phyloP scores from a whole-genome alignment of 2,888 invertebrate genomes.

The Eulithis testata region DNA sequence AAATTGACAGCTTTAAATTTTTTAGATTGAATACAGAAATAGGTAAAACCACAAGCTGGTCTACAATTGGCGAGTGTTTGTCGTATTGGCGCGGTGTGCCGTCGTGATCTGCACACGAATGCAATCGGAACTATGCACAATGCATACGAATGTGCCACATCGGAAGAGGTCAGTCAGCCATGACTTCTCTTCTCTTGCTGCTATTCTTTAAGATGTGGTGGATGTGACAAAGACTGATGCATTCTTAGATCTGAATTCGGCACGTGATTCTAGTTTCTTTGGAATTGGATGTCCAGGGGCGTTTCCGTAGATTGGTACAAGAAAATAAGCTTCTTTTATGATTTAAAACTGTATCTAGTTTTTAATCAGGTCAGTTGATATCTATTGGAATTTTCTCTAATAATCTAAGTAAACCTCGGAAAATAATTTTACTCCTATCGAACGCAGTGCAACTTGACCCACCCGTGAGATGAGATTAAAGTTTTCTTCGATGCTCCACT shows the following conservation, averaged over 20 bases:
- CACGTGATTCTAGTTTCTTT: too few species aligned
- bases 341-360: slow-evolving; percentile 3
- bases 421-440: slow-evolving; percentile 39
- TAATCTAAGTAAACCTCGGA: slow-evolving; percentile 16
- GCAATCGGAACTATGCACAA: slow-evolving; percentile 63
- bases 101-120: slow-evolving; percentile 69
- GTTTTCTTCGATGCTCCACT: slow-evolving; percentile 50
- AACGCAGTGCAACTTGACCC: slow-evolving; percentile 45
- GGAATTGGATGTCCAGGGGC: too few species aligned
- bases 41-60: slow-evolving; percentile 60
- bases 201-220: slow-evolving; percentile 52
- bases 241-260: slow-evolving; percentile 46
- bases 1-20: slow-evolving; percentile 10
- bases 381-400: slow-evolving; percentile 8
- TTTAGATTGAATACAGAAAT: slow-evolving; percentile 53
- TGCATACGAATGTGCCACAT: slow-evolving; percentile 72
- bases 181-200: slow-evolving; percentile 64
- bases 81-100: slow-evolving; percentile 63
- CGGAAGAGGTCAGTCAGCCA: slow-evolving; percentile 55
- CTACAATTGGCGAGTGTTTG: slow-evolving; percentile 73
- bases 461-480: slow-evolving; percentile 47
- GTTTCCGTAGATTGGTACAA: too few species aligned
- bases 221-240: slow-evolving; percentile 63
- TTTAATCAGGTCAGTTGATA: slow-evolving; percentile 17
- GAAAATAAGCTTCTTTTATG: too few species aligned